Evolutionary conservation across 2,113 vertebrate species (phyloP).

Genomic region (Isichthys henryi): DNA sequence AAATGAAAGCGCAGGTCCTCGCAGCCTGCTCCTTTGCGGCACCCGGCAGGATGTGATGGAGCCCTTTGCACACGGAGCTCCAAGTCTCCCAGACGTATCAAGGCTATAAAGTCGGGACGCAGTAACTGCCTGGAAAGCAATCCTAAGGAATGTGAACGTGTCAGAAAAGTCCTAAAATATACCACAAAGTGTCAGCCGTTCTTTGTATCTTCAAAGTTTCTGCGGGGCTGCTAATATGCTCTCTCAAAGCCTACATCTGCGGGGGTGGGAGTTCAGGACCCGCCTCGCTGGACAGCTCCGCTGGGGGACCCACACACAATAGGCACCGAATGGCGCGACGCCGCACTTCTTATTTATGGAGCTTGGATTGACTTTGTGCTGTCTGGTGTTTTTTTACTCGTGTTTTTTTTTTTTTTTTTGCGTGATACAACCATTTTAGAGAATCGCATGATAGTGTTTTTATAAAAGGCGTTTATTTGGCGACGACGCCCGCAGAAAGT

Average conservation of each 20-base stretch:
- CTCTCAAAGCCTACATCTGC: constrained; percentile 31
- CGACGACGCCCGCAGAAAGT: constrained; percentile 31
- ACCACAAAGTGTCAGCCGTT: not conserved
- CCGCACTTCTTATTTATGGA: not conserved
- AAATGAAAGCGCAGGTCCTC: constrained; percentile 33
- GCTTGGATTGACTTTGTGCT: constrained; percentile 34
- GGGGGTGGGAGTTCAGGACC: constrained; percentile 56
- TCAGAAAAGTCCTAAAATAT: not conserved
- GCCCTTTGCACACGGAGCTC: not conserved
- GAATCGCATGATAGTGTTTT: constrained; percentile 61
- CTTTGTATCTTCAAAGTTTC: not conserved
- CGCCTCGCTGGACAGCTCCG: constrained; percentile 58
- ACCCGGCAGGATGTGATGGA: constrained; percentile 59
- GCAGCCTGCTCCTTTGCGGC: constrained; percentile 29
- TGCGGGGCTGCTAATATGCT: not conserved
- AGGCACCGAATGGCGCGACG: constrained; percentile 31
- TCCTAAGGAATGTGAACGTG: not conserved
- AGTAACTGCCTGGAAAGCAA: not conserved
- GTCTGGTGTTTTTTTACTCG: constrained; percentile 38
- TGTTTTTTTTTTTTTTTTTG: constrained; percentile 10
- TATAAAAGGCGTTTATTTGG: constrained; percentile 33
- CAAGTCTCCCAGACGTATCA: not conserved
- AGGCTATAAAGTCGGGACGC: not conserved
- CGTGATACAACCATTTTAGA: constrained; percentile 44
- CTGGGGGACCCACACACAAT: not conserved